Percentiles rank a stretch among this genome's conserved stretches.
Conservation (phyloP, 1,140 invertebrate species). For the Theocolax elegans region DNA sequence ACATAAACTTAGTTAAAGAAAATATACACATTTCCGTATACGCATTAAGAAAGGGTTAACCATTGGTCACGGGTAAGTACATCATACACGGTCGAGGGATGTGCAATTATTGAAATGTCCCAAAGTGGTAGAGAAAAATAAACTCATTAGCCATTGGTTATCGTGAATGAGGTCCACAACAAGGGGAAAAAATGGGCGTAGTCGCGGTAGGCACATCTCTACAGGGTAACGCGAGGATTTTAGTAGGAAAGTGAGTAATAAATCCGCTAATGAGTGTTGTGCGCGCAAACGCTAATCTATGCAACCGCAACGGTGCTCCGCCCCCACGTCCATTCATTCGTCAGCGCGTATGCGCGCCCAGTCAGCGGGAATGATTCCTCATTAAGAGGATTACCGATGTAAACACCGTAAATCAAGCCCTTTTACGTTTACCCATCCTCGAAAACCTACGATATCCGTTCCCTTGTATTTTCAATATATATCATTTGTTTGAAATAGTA, state of each 20-base stretch:
- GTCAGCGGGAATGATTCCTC: slow-evolving; percentile 44
- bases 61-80: no score
- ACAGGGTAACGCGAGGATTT: slow-evolving; percentile 45
- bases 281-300: slow-evolving; percentile 56
- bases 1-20: no score
- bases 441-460: background rate
- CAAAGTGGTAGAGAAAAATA: no score
- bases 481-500: no score
- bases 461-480: background rate
- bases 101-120: no score
- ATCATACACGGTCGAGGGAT: no score
- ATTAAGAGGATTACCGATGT: slow-evolving; percentile 53
- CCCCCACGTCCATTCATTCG: slow-evolving; percentile 25
- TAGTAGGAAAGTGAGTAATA: slow-evolving; percentile 50
- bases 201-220: slow-evolving; percentile 27
- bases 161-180: no score
- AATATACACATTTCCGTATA: no score
- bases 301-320: slow-evolving; percentile 50
- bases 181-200: slow-evolving; percentile 22
- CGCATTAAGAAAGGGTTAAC: no score
- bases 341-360: slow-evolving; percentile 1
- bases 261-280: slow-evolving; percentile 58
- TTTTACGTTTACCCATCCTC: background rate
- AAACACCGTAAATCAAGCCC: slow-evolving; percentile 52
- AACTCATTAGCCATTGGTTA: no score